Conservation (phyloP, 2,888 invertebrate species). For the Thera obeliscata region DNA sequence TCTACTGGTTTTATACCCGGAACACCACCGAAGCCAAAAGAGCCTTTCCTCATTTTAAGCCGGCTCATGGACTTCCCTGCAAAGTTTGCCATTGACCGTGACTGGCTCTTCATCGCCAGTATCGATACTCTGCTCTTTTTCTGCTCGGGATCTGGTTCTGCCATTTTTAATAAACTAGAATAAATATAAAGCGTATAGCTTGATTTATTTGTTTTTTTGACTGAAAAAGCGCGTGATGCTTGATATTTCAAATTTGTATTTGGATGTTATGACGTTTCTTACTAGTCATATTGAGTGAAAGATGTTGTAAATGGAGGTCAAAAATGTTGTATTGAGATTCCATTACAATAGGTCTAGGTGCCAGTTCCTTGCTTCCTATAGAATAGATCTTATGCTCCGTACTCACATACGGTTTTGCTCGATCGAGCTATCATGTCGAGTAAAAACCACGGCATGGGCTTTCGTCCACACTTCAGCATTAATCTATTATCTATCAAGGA, state of each 20-base stretch:
- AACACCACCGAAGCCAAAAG: constrained; percentile 65
- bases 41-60: constrained; percentile 56
- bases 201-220: too few species aligned
- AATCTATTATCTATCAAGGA: too few species aligned
- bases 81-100: constrained; percentile 45
- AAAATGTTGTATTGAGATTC: neutral
- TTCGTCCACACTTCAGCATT: too few species aligned
- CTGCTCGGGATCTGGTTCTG: constrained; percentile 32
- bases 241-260: neutral
- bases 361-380: too few species aligned
- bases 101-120: constrained; percentile 48
- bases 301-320: neutral
- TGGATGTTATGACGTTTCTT: neutral
- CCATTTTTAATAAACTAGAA: constrained; percentile 26
- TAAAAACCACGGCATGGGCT: too few species aligned
- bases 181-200: neutral
- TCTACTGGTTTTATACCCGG: constrained; percentile 63
- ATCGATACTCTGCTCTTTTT: constrained; percentile 56
- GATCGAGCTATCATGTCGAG: too few species aligned
- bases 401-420: too few species aligned
- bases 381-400: too few species aligned
- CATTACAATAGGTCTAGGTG: neutral
- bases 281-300: neutral
- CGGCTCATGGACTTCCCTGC: constrained; percentile 59
- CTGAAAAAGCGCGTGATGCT: neutral